These are phyloP conservation scores for Heliconius hermathena DNA, from an alignment of 1,140 invertebrate species.

Conservation along the genomic window DNA sequence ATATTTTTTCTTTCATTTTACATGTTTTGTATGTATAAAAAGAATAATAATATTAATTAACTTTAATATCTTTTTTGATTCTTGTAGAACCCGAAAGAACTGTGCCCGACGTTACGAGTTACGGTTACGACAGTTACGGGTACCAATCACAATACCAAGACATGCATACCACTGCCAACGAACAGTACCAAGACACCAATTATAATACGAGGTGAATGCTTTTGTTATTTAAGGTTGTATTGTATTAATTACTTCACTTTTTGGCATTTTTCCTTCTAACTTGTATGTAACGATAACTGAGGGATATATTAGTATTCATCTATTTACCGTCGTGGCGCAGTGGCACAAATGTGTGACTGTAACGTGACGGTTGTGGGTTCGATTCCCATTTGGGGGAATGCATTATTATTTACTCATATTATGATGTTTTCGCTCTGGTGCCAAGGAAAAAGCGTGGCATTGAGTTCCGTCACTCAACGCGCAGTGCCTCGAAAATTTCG, in stretches of 20 bases:
- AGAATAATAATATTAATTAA: background rate
- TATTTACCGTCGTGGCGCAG: background rate
- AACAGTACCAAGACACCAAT: conserved; percentile 68
- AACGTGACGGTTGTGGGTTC: too few species aligned
- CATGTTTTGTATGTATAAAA: too few species aligned
- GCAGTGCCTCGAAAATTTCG: too few species aligned
- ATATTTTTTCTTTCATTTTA: too few species aligned
- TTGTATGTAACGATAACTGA: too few species aligned
- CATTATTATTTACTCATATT: too few species aligned
- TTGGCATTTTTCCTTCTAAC: background rate
- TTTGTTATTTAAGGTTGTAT: background rate
- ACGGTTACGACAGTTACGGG: conserved; percentile 61
- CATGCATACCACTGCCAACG: conserved; percentile 51
- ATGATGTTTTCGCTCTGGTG: too few species aligned
- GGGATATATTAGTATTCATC: too few species aligned
- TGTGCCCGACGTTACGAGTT: conserved; percentile 58
- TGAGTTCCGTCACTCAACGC: too few species aligned
- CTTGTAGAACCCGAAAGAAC: conserved; percentile 63
- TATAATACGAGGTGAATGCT: conserved; percentile 65
- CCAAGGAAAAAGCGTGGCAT: too few species aligned
- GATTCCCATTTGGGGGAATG: too few species aligned
- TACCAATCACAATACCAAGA: conserved; percentile 64
- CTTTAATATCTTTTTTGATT: conserved; percentile 14
- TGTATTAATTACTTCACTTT: too few species aligned
- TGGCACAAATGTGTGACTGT: background rate